Base-by-base conservation (phyloP, 2,797 vertebrate species). In the Zenarchopterus dispar region DNA sequence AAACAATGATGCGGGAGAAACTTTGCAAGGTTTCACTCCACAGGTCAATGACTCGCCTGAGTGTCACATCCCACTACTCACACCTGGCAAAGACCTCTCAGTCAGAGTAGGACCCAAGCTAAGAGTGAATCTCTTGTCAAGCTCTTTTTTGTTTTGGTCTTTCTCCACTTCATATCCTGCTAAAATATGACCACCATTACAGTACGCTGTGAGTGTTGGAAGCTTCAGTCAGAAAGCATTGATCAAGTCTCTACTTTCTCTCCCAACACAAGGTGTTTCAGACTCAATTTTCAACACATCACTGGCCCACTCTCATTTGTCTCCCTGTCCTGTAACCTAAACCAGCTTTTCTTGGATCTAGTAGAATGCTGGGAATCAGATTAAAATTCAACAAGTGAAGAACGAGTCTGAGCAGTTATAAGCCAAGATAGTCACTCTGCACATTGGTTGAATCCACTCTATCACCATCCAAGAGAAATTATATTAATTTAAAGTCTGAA, bases 11-110 rank as follows among this genome's bases (percentile, higher is more conserved):
- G 21, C 46, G 24, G 52, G 33, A 69, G 77, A 82, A 65, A 73
- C 70, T 54, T 58, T 57, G 58, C 44, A 52, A 48, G 53, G 73
- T 82, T 88, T 88, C 78, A 4, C 55, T 80, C 76, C 42, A 44
- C 58, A 57, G 76, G 53, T 65, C 78, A 77, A 26, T 85, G 79
- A 87, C 78, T 86, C 84, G 87, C 81, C 78, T 86, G 73, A 22
- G 70, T 64, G 79, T 67, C 71, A 71, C 71, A 78, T 75, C 64
- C 52, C 46, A 0, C 67, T 56, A 24, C 50, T 56, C 49, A 48
- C 19, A 57, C 42, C 41, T 48, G 52, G 22, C 28, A 16, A 50
- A 70, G 39, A 56, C 44, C 10, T 58, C 10, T 21, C 45, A 68
- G 43, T 67, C 54, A 77, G 56, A 72, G 43, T 15, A 33, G 26